phyloP scores from a whole-genome alignment of 2,113 vertebrate genomes.

The Corvus moneduloides region DNA sequence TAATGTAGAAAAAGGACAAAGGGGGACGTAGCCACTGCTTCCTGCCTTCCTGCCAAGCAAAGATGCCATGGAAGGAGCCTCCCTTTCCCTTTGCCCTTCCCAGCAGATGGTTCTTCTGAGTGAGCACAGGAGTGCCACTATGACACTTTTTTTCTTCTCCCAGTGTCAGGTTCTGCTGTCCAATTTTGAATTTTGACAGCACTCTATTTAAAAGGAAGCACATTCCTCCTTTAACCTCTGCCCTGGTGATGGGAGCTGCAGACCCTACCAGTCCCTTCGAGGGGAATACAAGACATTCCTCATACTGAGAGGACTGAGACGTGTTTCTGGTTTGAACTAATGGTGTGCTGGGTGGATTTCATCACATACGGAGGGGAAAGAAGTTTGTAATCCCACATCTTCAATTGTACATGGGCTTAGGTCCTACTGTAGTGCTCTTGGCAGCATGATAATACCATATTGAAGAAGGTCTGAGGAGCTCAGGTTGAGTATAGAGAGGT shows the following conservation, averaged over 20 bases:
- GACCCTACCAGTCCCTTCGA: neutral
- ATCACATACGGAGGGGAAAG: neutral
- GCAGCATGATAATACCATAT: neutral
- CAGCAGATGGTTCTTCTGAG: neutral
- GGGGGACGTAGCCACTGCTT: rapidly evolving
- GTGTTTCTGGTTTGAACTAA: neutral
- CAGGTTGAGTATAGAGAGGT: neutral
- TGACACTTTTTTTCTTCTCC: neutral
- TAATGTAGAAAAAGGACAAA: neutral
- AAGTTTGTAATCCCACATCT: neutral
- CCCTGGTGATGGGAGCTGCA: neutral
- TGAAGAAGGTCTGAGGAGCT: neutral
- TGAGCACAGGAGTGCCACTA: neutral
- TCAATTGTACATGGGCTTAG: rapidly evolving
- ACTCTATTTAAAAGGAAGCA: neutral
- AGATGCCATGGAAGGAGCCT: neutral
- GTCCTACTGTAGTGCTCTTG: neutral
- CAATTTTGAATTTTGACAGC: neutral
- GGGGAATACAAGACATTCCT: neutral
- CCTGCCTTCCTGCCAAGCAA: neutral
- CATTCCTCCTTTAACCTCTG: neutral
- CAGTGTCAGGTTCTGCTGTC: neutral
- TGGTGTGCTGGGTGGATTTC: neutral
- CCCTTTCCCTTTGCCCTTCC: neutral
- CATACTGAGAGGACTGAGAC: neutral